These are phyloP conservation scores for Brachionus koreanus DNA, from an alignment of 1,140 invertebrate genomes.

Conservation along the genomic window DNA sequence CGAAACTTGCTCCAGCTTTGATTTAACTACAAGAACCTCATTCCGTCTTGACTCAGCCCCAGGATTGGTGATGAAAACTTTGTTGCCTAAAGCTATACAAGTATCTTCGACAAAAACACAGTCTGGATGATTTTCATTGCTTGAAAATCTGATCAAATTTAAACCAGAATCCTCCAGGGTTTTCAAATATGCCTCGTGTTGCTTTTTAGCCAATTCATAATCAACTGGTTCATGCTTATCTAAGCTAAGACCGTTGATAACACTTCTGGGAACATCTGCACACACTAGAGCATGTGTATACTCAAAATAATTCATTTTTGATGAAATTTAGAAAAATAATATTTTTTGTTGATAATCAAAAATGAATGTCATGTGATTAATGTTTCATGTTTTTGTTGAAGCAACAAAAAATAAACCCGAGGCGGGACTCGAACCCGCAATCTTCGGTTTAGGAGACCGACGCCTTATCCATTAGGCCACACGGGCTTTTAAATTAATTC, in stretches of 20 bases:
- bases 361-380: neutral
- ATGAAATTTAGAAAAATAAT: neutral
- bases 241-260: neutral
- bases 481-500: conserved; percentile 29
- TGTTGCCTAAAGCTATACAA: conserved; percentile 3
- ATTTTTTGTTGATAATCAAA: neutral
- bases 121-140: conserved; percentile 18
- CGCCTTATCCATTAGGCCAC: conserved; percentile 61
- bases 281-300: conserved; percentile 29
- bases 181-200: conserved; percentile 6
- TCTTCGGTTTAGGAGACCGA: conserved; percentile 60
- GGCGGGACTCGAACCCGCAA: conserved; percentile 59
- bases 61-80: conserved; percentile 4
- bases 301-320: conserved; percentile 20
- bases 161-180: neutral
- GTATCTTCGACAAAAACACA: conserved; percentile 40
- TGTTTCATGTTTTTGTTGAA: neutral
- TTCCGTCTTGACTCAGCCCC: conserved; percentile 3
- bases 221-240: conserved; percentile 5
- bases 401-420: conserved; percentile 47
- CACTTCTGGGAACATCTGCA: neutral
- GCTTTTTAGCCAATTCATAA: neutral
- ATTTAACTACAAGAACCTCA: neutral
- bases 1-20: neutral
- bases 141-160: neutral